A percentile compares a stretch with the other conserved stretches of the same genome.
Evolutionary conservation across 2,888 invertebrate genomes (phyloP).

Genomic region (Nasonovia ribisnigri): DNA sequence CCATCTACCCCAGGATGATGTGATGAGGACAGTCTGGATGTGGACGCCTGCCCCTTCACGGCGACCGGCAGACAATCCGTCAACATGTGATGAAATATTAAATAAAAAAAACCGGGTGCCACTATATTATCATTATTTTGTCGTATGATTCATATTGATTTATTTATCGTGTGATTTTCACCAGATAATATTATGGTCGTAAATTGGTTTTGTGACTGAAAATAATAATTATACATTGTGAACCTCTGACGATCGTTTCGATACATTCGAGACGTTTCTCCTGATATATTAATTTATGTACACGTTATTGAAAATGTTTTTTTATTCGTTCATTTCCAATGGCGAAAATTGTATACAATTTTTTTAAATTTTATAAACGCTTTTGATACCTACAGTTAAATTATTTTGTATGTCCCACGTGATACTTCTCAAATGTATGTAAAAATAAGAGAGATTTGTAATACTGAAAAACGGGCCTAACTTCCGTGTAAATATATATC

Average conservation of each 20-base stretch:
- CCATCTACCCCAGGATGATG: slow-evolving; percentile 69
- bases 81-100: neutral
- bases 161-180: neutral
- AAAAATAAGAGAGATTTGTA: neutral
- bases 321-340: neutral
- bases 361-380: neutral
- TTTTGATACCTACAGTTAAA: neutral
- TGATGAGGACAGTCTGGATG: neutral
- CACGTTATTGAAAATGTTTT: neutral
- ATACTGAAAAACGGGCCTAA: neutral
- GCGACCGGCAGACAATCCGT: neutral
- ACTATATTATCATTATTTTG: neutral
- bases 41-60: neutral
- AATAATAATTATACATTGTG: neutral
- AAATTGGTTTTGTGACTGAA: neutral
- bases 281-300: neutral
- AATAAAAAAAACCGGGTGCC: neutral
- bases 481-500: neutral
- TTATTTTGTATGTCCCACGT: neutral
- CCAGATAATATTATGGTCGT: neutral
- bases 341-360: neutral
- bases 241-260: neutral
- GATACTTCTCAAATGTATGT: neutral
- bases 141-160: neutral
- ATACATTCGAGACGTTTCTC: neutral